phyloP scores from a whole-genome alignment of 2,113 vertebrate species.

The Sterna hirundo region DNA sequence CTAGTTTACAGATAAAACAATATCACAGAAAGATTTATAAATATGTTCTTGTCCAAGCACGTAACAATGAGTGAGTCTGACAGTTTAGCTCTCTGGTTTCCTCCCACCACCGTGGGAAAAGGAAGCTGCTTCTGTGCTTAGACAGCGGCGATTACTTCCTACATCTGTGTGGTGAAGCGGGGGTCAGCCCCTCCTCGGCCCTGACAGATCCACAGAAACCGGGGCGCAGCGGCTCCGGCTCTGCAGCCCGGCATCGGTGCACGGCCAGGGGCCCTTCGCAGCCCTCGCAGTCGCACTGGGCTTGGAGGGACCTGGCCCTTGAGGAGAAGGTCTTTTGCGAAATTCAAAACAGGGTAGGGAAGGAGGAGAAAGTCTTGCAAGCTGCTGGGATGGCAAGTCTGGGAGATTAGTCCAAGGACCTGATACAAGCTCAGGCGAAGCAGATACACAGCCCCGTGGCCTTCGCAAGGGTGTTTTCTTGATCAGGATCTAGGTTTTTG shows the following conservation, averaged over 20 bases:
- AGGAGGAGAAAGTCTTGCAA: not conserved
- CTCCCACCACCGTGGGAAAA: slow-evolving; percentile 45
- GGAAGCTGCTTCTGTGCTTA: slow-evolving; percentile 17
- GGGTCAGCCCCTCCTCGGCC: not conserved
- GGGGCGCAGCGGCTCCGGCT: not conserved
- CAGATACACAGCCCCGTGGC: not conserved
- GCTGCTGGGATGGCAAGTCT: not conserved
- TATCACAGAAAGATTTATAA: not conserved
- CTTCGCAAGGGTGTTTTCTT: not conserved
- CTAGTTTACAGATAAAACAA: not conserved
- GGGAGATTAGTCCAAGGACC: not conserved
- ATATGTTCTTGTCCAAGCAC: not conserved
- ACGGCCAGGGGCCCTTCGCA: accelerated
- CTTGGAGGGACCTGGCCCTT: not conserved
- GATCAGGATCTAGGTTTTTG: not conserved
- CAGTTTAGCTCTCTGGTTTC: slow-evolving; percentile 19
- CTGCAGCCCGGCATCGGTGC: accelerated
- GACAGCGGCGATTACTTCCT: not conserved
- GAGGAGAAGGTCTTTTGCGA: not conserved
- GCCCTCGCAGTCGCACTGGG: accelerated
- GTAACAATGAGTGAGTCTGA: not conserved
- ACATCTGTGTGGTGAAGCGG: not conserved
- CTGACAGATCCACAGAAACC: not conserved
- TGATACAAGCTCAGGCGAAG: not conserved
- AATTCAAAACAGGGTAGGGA: not conserved